Conservation (phyloP, 2,113 vertebrate genomes). For the Solea solea region DNA sequence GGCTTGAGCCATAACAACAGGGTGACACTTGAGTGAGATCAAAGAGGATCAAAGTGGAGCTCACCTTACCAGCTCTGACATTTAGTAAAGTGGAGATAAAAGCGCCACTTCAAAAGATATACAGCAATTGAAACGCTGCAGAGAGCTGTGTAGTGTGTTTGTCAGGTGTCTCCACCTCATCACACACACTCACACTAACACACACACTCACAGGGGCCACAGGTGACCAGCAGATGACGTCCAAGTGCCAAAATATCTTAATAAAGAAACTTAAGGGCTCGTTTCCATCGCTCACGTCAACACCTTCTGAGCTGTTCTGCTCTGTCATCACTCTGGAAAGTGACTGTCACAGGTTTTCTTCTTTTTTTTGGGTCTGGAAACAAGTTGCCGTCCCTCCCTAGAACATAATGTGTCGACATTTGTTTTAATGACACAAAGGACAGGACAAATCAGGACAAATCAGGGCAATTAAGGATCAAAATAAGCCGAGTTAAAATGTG, state of each 20-base stretch:
- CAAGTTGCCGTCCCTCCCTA: too few species aligned
- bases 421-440: too few species aligned
- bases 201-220: not conserved
- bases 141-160: slow-evolving; percentile 57
- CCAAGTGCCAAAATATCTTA: slow-evolving; percentile 47
- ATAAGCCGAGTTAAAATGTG: not conserved
- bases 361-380: too few species aligned
- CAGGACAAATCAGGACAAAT: not conserved
- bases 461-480: not conserved
- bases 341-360: not conserved
- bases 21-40: slow-evolving; percentile 74
- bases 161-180: slow-evolving; percentile 48
- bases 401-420: too few species aligned
- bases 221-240: slow-evolving; percentile 68
- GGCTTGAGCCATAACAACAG: slow-evolving; percentile 68
- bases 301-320: slow-evolving; percentile 15
- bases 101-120: slow-evolving; percentile 75
- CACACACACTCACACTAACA: not conserved
- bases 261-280: not conserved
- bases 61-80: slow-evolving; percentile 68
- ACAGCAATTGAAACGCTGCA: slow-evolving; percentile 61
- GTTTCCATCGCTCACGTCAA: slow-evolving; percentile 10
- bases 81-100: slow-evolving; percentile 78
- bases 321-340: not conserved
- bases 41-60: slow-evolving; percentile 73